Base-by-base conservation (phyloP, 2,888 invertebrate species). In the Drosophila mimetica region DNA sequence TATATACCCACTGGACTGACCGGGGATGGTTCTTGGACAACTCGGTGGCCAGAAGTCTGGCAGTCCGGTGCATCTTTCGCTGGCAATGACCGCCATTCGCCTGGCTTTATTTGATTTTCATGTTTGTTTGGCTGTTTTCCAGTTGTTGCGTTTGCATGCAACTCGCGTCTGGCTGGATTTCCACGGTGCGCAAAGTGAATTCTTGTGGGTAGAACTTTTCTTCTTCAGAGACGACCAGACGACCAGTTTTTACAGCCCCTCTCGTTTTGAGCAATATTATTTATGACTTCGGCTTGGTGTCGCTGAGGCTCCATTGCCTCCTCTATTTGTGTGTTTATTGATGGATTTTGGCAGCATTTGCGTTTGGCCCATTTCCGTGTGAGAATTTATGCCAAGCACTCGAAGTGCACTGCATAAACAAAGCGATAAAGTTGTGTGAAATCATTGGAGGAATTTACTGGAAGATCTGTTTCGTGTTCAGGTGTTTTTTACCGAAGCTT, bases 21-120 rank as follows among this genome's bases (percentile, higher is more conserved):
- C 32, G 34, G 28, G 16, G 14, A 44, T 36, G 34, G 37, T 50
- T 64, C 66, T 51, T 32, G 36, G 39, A 11, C 30, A 14, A 22
- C 18, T 36, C 22, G 52, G 65, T 53, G 46, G 48, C 66, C 50
- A 47, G 37, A 30, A 39, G 69, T 60, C 55, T 50, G 53, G 39
- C 18, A 13, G 55, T 28, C 52, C 52, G 52, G 46, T 52, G 67
- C 42, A 50, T 85, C 75, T 79, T 76, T 82, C 83, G 71, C 82
- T 83, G 87, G 83, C 87, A 87, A 82, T 87, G 81, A 87, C 79
- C 82, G 88, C 80, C 88, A 82, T 86, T 87, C 65, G 75, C 52
- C 71, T 30, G 63, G 41, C 16, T 71, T 60, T 76, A 65, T 87
- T 82, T 85, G 83, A 67, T 79, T 76, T 83, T 79, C 88, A 70